A percentile compares a stretch with the other conserved stretches of the same genome.
Conservation (phyloP, 2,113 vertebrate genomes). For the Columba livia region DNA sequence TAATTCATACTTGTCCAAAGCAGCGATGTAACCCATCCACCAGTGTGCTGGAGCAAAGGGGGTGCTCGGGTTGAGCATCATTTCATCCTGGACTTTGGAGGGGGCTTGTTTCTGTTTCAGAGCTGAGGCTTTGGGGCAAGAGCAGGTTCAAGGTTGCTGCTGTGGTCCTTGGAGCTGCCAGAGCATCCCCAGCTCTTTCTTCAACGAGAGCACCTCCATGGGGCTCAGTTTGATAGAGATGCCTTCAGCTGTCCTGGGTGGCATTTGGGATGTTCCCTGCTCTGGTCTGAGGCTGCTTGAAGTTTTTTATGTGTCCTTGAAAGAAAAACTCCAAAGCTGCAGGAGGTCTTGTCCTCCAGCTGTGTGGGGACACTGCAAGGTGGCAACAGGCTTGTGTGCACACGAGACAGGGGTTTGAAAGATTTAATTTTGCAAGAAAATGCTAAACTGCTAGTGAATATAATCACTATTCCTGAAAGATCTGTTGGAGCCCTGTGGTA, state of each 20-base stretch:
- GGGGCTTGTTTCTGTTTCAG: background rate
- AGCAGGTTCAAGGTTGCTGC: background rate
- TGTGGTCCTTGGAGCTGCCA: fast-evolving
- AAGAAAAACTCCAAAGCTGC: fast-evolving
- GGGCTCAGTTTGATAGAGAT: fast-evolving
- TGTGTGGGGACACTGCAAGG: fast-evolving
- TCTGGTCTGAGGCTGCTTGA: background rate
- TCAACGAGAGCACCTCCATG: fast-evolving
- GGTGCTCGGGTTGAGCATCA: fast-evolving
- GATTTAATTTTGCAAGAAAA: background rate
- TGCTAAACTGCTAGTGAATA: background rate
- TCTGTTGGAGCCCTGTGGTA: background rate
- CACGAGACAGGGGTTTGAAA: background rate
- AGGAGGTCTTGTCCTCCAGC: background rate
- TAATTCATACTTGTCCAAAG: background rate
- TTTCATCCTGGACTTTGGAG: background rate
- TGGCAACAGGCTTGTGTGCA: background rate
- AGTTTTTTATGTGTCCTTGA: background rate
- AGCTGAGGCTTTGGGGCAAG: background rate
- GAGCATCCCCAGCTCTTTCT: background rate
- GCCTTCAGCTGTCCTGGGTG: background rate
- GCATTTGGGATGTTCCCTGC: background rate
- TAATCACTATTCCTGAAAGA: constrained; percentile 25
- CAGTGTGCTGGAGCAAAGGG: fast-evolving
- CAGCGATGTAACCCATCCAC: too few species aligned